These are phyloP conservation scores for Peromyscus nudipes DNA, from an alignment of 2,797 vertebrate species.

Conservation along the genomic window DNA sequence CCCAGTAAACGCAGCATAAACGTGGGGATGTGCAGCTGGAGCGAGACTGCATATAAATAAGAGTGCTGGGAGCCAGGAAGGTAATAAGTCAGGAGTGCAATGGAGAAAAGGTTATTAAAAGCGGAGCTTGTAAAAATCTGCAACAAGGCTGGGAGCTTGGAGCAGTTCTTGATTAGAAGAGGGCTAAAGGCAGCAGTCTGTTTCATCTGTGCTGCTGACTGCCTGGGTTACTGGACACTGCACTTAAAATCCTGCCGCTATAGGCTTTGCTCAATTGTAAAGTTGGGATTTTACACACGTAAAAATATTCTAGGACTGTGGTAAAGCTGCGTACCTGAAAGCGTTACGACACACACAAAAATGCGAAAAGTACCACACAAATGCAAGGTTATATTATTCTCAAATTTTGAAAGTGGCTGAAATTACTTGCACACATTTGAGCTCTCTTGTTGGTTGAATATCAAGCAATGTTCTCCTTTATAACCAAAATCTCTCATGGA, in stretches of 20 bases:
- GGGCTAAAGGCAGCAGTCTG: constrained; percentile 1
- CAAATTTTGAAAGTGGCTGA: constrained; percentile 66
- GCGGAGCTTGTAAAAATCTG: constrained; percentile 75
- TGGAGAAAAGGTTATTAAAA: constrained; percentile 79
- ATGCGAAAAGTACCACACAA: background rate
- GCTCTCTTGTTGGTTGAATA: constrained; percentile 59
- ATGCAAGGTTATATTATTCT: constrained; percentile 62
- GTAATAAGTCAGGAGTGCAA: constrained; percentile 77
- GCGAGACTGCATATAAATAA: constrained; percentile 80
- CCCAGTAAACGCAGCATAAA: constrained; percentile 78
- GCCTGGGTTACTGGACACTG: constrained; percentile 54
- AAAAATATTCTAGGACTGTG: constrained; percentile 19
- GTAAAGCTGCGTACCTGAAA: constrained; percentile 27
- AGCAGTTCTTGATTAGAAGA: constrained; percentile 64
- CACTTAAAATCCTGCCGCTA: constrained; percentile 67
- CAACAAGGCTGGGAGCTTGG: constrained; percentile 36
- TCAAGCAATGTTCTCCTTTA: constrained; percentile 60
- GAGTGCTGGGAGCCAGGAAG: constrained; percentile 70
- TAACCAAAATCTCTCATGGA: constrained; percentile 55
- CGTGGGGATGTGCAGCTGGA: constrained; percentile 59
- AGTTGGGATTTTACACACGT: constrained; percentile 61
- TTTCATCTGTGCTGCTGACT: constrained; percentile 33
- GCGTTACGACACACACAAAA: background rate
- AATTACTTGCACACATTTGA: constrained; percentile 45
- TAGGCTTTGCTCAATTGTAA: constrained; percentile 54